A percentile compares a stretch with the other conserved stretches of the same genome.
These are phyloP conservation scores for Grammatotria lemairii DNA, from an alignment of 2,113 vertebrate species.

Conservation along the genomic window DNA sequence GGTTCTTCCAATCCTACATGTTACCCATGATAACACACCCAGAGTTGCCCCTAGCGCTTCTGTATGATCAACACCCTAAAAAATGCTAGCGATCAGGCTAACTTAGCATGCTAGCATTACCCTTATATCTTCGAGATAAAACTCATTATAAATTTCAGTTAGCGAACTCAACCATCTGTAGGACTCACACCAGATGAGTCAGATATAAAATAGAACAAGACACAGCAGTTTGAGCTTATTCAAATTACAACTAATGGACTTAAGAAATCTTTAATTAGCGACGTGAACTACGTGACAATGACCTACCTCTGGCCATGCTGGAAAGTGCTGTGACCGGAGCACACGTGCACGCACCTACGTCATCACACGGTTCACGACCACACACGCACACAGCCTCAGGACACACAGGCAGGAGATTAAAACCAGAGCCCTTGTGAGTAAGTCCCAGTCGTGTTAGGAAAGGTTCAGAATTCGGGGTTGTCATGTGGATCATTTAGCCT, in stretches of 20 bases:
- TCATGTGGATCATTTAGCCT: neutral
- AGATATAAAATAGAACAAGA: neutral
- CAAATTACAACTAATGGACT: neutral
- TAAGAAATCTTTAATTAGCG: neutral
- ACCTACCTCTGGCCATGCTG: neutral
- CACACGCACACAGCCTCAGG: neutral
- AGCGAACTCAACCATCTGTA: neutral
- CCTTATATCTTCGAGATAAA: neutral
- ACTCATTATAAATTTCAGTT: neutral
- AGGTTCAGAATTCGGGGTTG: neutral
- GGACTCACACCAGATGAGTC: neutral
- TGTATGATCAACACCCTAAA: neutral
- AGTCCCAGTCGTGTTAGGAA: neutral
- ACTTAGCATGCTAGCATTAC: neutral
- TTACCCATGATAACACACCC: neutral
- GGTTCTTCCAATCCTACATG: neutral
- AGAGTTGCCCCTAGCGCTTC: neutral
- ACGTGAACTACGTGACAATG: neutral
- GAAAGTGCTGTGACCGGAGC: neutral
- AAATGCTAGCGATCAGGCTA: neutral
- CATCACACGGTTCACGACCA: neutral
- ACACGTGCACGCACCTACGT: neutral
- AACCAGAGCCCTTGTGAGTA: neutral
- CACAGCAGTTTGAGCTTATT: neutral
- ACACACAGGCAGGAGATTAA: neutral